Evolutionary conservation across 2,797 vertebrate species (phyloP), one percentile per base, ranked within the genome.

Genomic region (Sebastes iracundus): DNA sequence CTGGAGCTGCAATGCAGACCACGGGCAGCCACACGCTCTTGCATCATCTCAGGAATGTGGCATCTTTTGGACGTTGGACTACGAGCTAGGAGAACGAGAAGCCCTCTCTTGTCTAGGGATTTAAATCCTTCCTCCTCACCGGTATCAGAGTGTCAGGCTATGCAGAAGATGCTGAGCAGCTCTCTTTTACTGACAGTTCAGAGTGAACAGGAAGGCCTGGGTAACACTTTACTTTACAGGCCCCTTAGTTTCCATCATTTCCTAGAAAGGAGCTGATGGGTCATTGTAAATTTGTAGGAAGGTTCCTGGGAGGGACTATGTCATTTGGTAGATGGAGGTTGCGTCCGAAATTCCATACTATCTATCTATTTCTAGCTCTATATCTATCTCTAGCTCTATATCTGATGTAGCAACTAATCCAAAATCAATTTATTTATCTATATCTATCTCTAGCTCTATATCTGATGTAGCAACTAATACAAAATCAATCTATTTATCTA

Each of bases 1-100:
- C 75, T 82, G 84, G 80, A 92, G 85, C 94, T 94, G 94, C 94
- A 95, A 87, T 94, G 93, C 94, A 93, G 94, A 90, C 88, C 88
- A 82, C 59, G 30, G 80, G 75, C 84, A 86, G 87, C 56, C 73
- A 73, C 82, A 77, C 68, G 71, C 52, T 85, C 77, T 81, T 86
- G 77, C 84, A 91, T 93, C 88, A 85, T 86, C 83, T 83, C 32
- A 35, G 53, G 75, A 83, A 87, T 9, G 71, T 84, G 55, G 74
- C 75, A 71, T 79, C 65, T 71, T 86, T 59, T 23, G 70, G 70
- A 88, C 12, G 53, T 32, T 33, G 72, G 80, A 71, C 73, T 61
- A 82, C 5, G 8, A 68, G 58, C 49, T 27, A 38, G 20, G 69
- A 68, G 38, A 61, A 67, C 0, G 2, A 25, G 46, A 59, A 62